Conservation (phyloP, 92 coral and sea anemone species). For the Siderastrea siderea region DNA sequence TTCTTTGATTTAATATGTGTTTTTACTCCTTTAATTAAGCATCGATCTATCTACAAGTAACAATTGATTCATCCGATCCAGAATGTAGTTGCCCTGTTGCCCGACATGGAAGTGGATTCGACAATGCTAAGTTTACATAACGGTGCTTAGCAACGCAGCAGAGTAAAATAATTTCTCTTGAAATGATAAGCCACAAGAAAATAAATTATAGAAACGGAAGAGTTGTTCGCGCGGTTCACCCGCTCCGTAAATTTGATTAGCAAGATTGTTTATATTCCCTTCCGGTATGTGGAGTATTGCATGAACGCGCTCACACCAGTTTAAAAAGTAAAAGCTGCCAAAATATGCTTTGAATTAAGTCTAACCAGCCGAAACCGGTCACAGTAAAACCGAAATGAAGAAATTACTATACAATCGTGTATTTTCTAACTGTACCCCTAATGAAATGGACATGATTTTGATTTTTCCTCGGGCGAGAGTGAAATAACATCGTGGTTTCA, state of each 20-base stretch:
- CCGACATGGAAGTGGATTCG: not conserved
- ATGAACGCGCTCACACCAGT: conserved; percentile 8
- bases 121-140: too few species aligned
- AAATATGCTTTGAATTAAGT: not conserved
- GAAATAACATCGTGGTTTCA: not conserved
- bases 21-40: not conserved
- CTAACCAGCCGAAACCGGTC: not conserved
- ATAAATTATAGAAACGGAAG: not conserved
- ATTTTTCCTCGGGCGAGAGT: conserved; percentile 15
- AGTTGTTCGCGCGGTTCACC: not conserved
- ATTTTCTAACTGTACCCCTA: not conserved
- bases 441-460: conserved; percentile 3
- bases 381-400: not conserved
- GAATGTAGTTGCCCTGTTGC: not conserved
- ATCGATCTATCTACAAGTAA: not conserved
- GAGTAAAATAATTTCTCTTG: not conserved
- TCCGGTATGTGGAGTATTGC: conserved; percentile 43
- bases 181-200: conserved; percentile 3
- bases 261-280: conserved; percentile 25
- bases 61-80: too few species aligned
- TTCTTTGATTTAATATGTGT: not conserved
- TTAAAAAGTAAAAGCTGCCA: not conserved
- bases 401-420: not conserved
- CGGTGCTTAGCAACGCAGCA: not conserved
- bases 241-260: conserved; percentile 17